A percentile compares a stretch with the other conserved stretches of the same genome.
Conservation (phyloP, 2,888 invertebrate genomes). For the Aphidoletes aphidimyza region DNA sequence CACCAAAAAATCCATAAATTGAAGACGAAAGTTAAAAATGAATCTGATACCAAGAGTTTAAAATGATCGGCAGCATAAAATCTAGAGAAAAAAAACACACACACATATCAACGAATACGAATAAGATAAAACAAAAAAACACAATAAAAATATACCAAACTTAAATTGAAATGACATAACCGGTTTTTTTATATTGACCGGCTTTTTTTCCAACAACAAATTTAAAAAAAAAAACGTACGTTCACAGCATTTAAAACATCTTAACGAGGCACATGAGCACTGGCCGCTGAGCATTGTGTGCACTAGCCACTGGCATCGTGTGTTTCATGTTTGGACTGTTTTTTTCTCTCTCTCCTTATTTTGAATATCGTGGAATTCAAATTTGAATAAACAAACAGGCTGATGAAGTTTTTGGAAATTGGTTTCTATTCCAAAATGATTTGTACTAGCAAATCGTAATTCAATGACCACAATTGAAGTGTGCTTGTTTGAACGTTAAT, state of each 20-base stretch:
- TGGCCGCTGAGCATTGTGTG: no score
- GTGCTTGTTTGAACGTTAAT: slow-evolving; percentile 13
- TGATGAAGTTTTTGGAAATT: no score
- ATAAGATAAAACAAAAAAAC: not conserved
- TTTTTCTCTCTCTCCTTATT: no score
- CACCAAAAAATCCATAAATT: slow-evolving; percentile 8
- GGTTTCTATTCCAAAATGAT: no score
- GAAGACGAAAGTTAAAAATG: not conserved
- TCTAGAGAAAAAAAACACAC: not conserved
- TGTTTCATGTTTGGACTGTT: no score
- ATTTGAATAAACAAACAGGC: no score
- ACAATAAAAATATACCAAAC: not conserved
- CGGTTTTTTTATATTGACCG: slow-evolving; percentile 51
- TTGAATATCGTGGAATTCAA: no score
- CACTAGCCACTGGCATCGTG: no score
- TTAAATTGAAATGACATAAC: slow-evolving; percentile 15
- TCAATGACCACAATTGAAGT: not conserved
- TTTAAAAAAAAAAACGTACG: not conserved
- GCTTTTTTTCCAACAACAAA: no score
- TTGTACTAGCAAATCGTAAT: not conserved
- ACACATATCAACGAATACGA: not conserved
- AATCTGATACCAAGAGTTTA: not conserved
- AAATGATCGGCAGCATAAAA: not conserved
- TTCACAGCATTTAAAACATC: not conserved
- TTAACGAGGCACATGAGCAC: not conserved